Evolutionary conservation across 2,888 invertebrate species (phyloP), one percentile per base, ranked within the genome.

Genomic region (Apeira syringaria): DNA sequence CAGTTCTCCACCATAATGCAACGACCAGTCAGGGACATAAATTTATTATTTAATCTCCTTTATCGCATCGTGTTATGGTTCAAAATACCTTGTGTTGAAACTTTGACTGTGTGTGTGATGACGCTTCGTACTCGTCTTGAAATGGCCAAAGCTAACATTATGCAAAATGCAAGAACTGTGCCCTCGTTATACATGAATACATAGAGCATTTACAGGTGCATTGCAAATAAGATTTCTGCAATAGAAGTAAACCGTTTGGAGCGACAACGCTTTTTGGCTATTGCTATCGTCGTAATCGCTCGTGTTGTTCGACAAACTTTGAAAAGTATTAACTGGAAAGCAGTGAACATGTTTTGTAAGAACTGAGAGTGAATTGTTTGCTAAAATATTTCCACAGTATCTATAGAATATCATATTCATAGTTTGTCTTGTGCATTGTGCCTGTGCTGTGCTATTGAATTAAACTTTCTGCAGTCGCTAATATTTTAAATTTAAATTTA

Each of bases 101-200:
- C 8, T 6, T 24, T 18, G 28, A 12, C n/a, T 25, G 10, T n/a
- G 29, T 18, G 18, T 15, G 36, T 30, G 7, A 26, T 8, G 15
- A 27, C 8, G 25, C 7, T 3, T 5, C 13, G 13, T 38, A 42
- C 31, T 28, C 38, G 39, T 49, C 45, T 43, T 49, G 49, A 54
- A 64, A 64, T 62, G 57, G 56, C 59, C 53, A 47, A 37, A 49
- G 31, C 18, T 47, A 40, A 36, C 35, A 38, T 59, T 60, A 65
- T 68, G 61, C 61, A 65, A 64, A 63, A 60, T 62, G 48, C 55
- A 62, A 34, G 48, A 61, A 47, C 52, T 56, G 27, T 7, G 36
- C 53, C 53, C 47, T 44, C 52, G 26, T 41, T 47, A 52, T 52
- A 52, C 24, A 35, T 42, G 48, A 38, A 8, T 13, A 9, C 12